Evolutionary conservation across 2,888 invertebrate species (phyloP).

Genomic region (Lithophane leautieri): DNA sequence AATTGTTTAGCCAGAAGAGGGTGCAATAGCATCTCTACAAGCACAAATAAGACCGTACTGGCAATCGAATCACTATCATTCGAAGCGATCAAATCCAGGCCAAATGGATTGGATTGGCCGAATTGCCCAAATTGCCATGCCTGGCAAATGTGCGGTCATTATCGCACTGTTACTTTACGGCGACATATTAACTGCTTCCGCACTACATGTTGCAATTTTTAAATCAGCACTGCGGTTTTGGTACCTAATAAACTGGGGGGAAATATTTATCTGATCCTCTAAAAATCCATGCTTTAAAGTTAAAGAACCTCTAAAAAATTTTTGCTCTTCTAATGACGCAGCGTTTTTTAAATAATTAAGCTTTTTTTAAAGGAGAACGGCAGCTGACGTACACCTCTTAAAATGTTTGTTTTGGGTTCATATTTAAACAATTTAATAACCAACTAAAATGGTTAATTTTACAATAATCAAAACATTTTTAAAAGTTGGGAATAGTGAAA

Average conservation of each 20-base stretch:
- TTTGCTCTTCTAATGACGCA: too few species aligned
- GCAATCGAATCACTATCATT: slow-evolving; percentile 31
- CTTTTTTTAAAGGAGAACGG: too few species aligned
- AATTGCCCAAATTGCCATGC: slow-evolving; percentile 42
- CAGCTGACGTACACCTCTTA: too few species aligned
- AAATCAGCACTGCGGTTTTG: slow-evolving; percentile 10
- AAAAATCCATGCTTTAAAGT: too few species aligned
- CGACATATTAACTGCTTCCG: slow-evolving; percentile 4
- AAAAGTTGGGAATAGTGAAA: too few species aligned
- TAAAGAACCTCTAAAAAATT: too few species aligned
- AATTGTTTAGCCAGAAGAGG: neutral
- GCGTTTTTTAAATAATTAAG: too few species aligned
- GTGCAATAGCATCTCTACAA: neutral
- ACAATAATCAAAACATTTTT: too few species aligned
- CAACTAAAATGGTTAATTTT: too few species aligned
- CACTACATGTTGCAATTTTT: neutral
- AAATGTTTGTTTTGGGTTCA: too few species aligned
- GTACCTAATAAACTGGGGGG: neutral
- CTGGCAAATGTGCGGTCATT: slow-evolving; percentile 43
- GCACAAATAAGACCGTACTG: slow-evolving; percentile 22
- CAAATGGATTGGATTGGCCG: slow-evolving; percentile 49
- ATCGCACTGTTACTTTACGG: slow-evolving; percentile 12
- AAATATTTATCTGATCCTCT: too few species aligned
- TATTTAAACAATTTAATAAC: too few species aligned
- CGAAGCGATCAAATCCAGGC: slow-evolving; percentile 39